A percentile compares a stretch with the other conserved stretches of the same genome.
These are phyloP conservation scores for Styela plicata DNA, from an alignment of 23 tunicate genomes.

Conservation along the genomic window DNA sequence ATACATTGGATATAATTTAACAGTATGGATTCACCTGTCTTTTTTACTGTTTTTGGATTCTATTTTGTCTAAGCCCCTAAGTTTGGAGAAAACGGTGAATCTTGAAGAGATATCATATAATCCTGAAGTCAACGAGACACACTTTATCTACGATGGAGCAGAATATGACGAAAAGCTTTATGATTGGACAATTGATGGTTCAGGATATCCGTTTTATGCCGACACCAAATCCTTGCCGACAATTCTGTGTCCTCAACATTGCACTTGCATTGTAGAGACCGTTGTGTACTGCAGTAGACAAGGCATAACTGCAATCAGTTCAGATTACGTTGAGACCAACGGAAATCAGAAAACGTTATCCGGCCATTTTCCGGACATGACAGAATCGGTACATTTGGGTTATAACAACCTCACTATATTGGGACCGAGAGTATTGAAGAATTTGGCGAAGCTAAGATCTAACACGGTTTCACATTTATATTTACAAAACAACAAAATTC, in stretches of 20 bases:
- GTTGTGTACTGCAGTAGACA: slow-evolving; percentile 41
- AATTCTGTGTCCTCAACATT: slow-evolving; percentile 26
- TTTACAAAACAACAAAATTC: slow-evolving; percentile 44
- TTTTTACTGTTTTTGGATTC: not conserved
- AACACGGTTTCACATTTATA: slow-evolving; percentile 26
- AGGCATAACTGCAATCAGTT: slow-evolving; percentile 6
- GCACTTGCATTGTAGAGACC: slow-evolving; percentile 24
- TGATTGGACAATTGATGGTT: not conserved
- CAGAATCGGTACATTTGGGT: slow-evolving; percentile 22
- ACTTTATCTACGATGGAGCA: not conserved
- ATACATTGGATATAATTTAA: not conserved
- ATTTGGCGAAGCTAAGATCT: slow-evolving; percentile 26
- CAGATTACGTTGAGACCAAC: not conserved
- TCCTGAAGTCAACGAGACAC: not conserved
- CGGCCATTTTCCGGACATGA: not conserved
- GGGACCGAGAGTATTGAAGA: slow-evolving; percentile 10
- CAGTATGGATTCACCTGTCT: not conserved
- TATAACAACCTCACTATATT: slow-evolving; percentile 27
- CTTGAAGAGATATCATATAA: not conserved
- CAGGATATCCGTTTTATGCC: not conserved
- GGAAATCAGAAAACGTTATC: not conserved
- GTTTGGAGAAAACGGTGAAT: not conserved
- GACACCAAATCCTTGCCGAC: not conserved
- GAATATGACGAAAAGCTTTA: not conserved
- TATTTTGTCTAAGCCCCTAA: not conserved